These are phyloP conservation scores for Pogonocherus hispidulus DNA, from an alignment of 2,888 invertebrate genomes.

Conservation along the genomic window DNA sequence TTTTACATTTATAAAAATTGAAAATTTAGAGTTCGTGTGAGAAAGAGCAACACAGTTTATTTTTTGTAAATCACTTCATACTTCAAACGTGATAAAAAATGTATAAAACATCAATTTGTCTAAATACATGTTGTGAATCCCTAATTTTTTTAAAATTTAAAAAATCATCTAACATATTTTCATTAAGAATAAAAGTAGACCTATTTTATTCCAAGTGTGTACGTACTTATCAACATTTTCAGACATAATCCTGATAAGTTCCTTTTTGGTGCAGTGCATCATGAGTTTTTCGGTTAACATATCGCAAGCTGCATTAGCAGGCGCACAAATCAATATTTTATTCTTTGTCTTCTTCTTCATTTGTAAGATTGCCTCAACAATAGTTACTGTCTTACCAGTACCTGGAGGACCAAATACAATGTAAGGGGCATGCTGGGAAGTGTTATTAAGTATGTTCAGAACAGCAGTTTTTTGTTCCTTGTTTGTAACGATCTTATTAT, in stretches of 20 bases:
- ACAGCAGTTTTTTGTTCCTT: constrained; percentile 77
- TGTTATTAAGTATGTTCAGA: constrained; percentile 75
- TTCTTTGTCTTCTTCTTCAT: constrained; percentile 61
- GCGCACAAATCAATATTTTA: constrained; percentile 76
- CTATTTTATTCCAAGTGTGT: neutral
- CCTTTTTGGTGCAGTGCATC: constrained; percentile 51
- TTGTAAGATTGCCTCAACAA: constrained; percentile 79
- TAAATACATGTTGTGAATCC: too few relatives aligned
- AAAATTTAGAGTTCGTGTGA: too few relatives aligned
- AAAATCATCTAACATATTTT: too few relatives aligned
- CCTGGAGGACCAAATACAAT: constrained; percentile 92
- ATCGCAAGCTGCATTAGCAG: constrained; percentile 82
- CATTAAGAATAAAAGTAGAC: too few relatives aligned
- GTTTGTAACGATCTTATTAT: constrained; percentile 70
- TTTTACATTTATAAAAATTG: too few relatives aligned
- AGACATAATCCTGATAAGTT: constrained; percentile 70
- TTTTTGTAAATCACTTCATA: too few relatives aligned
- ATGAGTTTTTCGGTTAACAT: constrained; percentile 71
- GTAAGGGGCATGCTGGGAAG: constrained; percentile 79
- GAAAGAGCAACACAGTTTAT: too few relatives aligned
- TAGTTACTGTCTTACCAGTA: constrained; percentile 81
- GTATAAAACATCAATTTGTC: too few relatives aligned
- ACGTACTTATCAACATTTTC: constrained; percentile 65
- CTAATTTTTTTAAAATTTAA: too few relatives aligned
- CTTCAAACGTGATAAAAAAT: too few relatives aligned